phyloP scores from a whole-genome alignment of 2,113 vertebrate species.

The Crotalus horridus region DNA sequence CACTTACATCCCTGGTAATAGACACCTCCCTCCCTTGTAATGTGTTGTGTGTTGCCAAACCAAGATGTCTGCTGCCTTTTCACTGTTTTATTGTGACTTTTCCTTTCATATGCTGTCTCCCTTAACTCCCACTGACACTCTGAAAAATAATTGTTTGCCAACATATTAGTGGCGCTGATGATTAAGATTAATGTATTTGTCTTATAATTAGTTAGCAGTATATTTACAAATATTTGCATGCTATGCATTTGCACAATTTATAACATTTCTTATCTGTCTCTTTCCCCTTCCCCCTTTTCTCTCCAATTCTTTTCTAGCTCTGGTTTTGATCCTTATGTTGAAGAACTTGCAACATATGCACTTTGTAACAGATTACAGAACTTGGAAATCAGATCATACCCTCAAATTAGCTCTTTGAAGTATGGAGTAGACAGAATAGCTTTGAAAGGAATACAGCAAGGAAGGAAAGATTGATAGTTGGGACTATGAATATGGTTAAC shows the following conservation, averaged over 20 bases:
- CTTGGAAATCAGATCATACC: slow-evolving; percentile 17
- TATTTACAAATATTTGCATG: not conserved
- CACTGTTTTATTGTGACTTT: not conserved
- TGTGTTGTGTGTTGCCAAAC: not conserved
- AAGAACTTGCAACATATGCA: slow-evolving; percentile 41
- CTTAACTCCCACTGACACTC: not conserved
- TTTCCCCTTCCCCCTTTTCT: slow-evolving; percentile 12
- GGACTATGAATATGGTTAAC: slow-evolving; percentile 37
- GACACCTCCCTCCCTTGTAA: not conserved
- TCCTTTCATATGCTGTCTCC: not conserved
- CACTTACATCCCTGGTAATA: not conserved
- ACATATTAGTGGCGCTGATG: not conserved
- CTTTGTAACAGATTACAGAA: slow-evolving; percentile 37
- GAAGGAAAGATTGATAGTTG: slow-evolving; percentile 40
- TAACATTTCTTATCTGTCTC: not conserved
- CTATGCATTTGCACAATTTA: not conserved
- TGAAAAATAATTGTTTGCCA: not conserved
- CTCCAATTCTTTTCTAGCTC: slow-evolving; percentile 59
- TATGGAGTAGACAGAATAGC: slow-evolving; percentile 13
- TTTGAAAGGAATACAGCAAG: slow-evolving; percentile 29
- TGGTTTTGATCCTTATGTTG: slow-evolving; percentile 70
- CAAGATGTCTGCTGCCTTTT: not conserved
- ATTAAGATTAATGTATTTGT: not conserved
- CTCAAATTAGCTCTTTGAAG: slow-evolving; percentile 22
- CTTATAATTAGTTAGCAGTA: not conserved